phyloP scores from a whole-genome alignment of 2,113 vertebrate genomes.

The Pedetes capensis region DNA sequence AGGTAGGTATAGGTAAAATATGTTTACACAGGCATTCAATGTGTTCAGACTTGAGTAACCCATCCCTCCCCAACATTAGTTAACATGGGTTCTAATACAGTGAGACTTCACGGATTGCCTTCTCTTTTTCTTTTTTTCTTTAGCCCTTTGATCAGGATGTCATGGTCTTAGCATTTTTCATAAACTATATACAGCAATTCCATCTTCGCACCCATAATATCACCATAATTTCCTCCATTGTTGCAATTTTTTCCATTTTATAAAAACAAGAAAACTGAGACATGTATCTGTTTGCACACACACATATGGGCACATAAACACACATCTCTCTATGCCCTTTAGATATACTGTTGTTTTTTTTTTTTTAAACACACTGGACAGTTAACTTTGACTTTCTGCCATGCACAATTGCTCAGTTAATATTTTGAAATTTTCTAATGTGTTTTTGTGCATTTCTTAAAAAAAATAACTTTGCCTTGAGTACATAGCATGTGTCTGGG shows the following conservation, averaged over 20 bases:
- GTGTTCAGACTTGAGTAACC: not conserved
- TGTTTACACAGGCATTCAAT: not conserved
- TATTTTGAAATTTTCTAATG: slow-evolving; percentile 1
- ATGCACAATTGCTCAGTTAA: not conserved
- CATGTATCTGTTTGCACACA: not conserved
- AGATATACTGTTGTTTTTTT: too few relatives aligned
- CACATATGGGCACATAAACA: not conserved
- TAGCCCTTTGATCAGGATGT: not conserved
- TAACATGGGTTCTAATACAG: not conserved
- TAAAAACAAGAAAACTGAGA: not conserved
- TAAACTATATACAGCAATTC: not conserved
- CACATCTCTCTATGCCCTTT: not conserved
- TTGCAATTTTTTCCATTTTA: not conserved
- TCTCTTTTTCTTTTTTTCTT: not conserved
- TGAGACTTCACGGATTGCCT: not conserved
- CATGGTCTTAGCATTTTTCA: not conserved
- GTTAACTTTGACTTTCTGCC: not conserved
- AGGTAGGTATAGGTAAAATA: not conserved
- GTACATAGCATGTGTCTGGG: not conserved
- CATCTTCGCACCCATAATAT: not conserved
- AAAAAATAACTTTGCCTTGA: not conserved
- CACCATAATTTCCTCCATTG: not conserved
- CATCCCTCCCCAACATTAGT: not conserved
- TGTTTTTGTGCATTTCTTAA: not conserved
- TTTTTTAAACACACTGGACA: not conserved